Conservation (phyloP, 2,797 vertebrate species). For the Dendrocincla fuliginosa region DNA sequence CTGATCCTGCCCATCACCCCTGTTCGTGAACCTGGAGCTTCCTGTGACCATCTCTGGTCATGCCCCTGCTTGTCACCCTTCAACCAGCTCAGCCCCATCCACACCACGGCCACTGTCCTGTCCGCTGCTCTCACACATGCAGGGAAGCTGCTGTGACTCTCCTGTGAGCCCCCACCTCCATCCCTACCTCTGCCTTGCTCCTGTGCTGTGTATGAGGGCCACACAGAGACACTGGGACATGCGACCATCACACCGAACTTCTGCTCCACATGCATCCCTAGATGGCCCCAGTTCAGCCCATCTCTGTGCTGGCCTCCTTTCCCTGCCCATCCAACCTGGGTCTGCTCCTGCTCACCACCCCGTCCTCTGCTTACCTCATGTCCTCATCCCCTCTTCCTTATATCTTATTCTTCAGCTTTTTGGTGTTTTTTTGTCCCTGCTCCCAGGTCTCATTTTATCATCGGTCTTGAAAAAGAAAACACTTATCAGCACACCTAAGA, state of each 20-base stretch:
- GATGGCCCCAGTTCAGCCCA: neutral
- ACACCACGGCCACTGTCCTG: fast-evolving
- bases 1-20: neutral
- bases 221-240: fast-evolving
- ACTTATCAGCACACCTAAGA: neutral
- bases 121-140: fast-evolving
- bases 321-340: fast-evolving
- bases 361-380: neutral
- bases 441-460: neutral
- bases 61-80: neutral
- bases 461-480: neutral
- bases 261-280: neutral
- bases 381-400: neutral
- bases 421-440: neutral
- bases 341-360: neutral
- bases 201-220: neutral
- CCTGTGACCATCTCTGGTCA: neutral
- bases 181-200: neutral
- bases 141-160: neutral
- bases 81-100: neutral
- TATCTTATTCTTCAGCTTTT: neutral
- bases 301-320: neutral
- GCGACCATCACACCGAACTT: neutral
- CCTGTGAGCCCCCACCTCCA: neutral
- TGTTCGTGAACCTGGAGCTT: neutral